A percentile compares a stretch with the other conserved stretches of the same genome.
These are phyloP conservation scores for Microcaecilia unicolor DNA, from an alignment of 2,797 vertebrate genomes.

Conservation along the genomic window DNA sequence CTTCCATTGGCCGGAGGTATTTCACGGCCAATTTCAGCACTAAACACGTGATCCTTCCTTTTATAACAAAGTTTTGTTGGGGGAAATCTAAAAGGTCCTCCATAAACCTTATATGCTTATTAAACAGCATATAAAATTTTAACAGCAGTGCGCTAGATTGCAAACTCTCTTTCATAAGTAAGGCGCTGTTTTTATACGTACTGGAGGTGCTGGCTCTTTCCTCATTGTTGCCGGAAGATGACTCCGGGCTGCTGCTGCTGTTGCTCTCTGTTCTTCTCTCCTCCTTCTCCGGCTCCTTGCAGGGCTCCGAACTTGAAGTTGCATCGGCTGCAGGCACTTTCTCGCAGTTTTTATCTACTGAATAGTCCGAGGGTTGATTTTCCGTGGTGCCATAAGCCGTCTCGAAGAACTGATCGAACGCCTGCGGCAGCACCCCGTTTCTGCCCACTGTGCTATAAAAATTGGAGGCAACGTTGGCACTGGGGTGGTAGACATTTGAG, in stretches of 20 bases:
- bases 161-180: slow-evolving; percentile 76
- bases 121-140: slow-evolving; percentile 99
- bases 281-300: slow-evolving; percentile 58
- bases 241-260: slow-evolving; percentile 84
- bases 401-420: slow-evolving; percentile 98
- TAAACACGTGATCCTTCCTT: slow-evolving; percentile 94
- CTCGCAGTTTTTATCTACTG: slow-evolving; percentile 67
- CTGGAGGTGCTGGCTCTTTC: slow-evolving; percentile 84
- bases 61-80: slow-evolving; percentile 97
- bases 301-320: slow-evolving; percentile 65
- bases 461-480: slow-evolving; percentile 72
- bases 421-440: slow-evolving; percentile 94
- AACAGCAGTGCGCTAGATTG: slow-evolving; percentile 82
- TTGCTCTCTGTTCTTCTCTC: slow-evolving; percentile 73
- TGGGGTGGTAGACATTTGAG: slow-evolving; percentile 68
- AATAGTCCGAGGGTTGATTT: slow-evolving; percentile 60
- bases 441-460: slow-evolving; percentile 86
- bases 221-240: slow-evolving; percentile 89
- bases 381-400: slow-evolving; percentile 80
- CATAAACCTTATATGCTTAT: slow-evolving; percentile 98
- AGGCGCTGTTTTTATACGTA: slow-evolving; percentile 85
- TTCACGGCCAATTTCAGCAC: slow-evolving; percentile 98
- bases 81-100: slow-evolving; percentile 92
- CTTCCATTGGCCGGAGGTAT: slow-evolving; percentile 73
- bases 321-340: slow-evolving; percentile 55